Percentiles rank a stretch among this genome's conserved stretches.
Conservation (phyloP, 2,888 invertebrate genomes). For the Drosophila pegasa region DNA sequence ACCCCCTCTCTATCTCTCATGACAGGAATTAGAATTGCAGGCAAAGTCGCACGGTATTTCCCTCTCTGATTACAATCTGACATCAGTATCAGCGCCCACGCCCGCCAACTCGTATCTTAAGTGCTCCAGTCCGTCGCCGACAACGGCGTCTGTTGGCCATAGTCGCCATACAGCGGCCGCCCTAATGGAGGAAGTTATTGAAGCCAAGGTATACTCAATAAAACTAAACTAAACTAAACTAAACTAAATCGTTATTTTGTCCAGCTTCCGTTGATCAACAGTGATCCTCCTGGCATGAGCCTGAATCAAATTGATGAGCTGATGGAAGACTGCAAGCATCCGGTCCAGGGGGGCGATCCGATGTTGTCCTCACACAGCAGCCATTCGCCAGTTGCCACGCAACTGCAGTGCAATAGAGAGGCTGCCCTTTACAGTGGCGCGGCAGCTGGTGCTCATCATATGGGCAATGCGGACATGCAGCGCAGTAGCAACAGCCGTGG, state of each 20-base stretch:
- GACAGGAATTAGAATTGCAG: slow-evolving; percentile 91
- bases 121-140: slow-evolving; percentile 76
- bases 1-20: neutral
- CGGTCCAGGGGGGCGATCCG: slow-evolving; percentile 87
- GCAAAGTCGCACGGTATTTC: slow-evolving; percentile 91
- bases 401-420: slow-evolving; percentile 42
- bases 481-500: neutral
- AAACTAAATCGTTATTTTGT: neutral
- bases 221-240: neutral
- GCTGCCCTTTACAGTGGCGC: slow-evolving; percentile 18
- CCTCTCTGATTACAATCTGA: slow-evolving; percentile 87
- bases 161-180: slow-evolving; percentile 73
- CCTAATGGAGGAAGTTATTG: slow-evolving; percentile 84
- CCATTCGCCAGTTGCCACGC: slow-evolving; percentile 44
- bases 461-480: slow-evolving; percentile 4
- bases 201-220: slow-evolving; percentile 83
- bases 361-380: slow-evolving; percentile 86
- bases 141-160: slow-evolving; percentile 54
- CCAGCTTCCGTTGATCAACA: slow-evolving; percentile 87
- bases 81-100: slow-evolving; percentile 84
- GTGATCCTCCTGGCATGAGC: slow-evolving; percentile 86
- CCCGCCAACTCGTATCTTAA: slow-evolving; percentile 84
- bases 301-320: slow-evolving; percentile 88
- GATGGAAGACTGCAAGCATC: slow-evolving; percentile 87
- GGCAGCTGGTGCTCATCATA: slow-evolving; percentile 16